These are phyloP conservation scores for Clavelina lepadiformis DNA, from an alignment of 23 tunicate genomes.

Conservation along the genomic window DNA sequence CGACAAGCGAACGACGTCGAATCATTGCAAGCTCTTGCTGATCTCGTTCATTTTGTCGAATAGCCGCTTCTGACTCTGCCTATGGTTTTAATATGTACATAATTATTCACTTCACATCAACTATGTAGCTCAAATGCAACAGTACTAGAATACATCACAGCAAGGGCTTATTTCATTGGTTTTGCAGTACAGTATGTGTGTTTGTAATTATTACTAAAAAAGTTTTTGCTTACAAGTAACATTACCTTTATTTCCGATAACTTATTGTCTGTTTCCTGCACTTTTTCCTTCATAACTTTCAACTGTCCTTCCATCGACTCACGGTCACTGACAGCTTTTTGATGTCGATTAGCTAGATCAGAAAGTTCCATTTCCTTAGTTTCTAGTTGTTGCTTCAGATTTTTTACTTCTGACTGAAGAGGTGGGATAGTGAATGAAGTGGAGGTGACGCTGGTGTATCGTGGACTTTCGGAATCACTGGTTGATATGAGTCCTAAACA, in stretches of 20 bases:
- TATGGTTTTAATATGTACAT: neutral
- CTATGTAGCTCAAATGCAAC: too few relatives aligned
- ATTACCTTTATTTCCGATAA: conserved; percentile 55
- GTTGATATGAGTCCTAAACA: too few relatives aligned
- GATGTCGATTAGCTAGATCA: conserved; percentile 15
- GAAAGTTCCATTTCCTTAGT: conserved; percentile 38
- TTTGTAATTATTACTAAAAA: too few relatives aligned
- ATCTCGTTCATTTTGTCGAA: conserved; percentile 61
- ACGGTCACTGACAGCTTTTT: conserved; percentile 27
- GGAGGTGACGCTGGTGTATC: too few relatives aligned
- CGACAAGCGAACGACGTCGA: conserved; percentile 51
- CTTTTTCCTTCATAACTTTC: conserved; percentile 51
- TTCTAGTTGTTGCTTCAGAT: conserved; percentile 24
- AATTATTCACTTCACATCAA: too few relatives aligned
- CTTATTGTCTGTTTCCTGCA: conserved; percentile 34
- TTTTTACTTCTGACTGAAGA: conserved; percentile 13
- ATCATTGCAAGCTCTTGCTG: conserved; percentile 76
- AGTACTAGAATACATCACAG: too few relatives aligned
- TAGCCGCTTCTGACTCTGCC: conserved; percentile 73
- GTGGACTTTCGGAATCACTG: too few relatives aligned
- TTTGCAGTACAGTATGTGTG: too few relatives aligned
- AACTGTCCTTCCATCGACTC: conserved; percentile 42
- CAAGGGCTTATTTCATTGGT: too few relatives aligned
- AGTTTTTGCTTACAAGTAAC: too few relatives aligned
- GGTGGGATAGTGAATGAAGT: too few relatives aligned